Conservation (phyloP, 2,888 invertebrate species). For the Tolmerus cingulatus region DNA sequence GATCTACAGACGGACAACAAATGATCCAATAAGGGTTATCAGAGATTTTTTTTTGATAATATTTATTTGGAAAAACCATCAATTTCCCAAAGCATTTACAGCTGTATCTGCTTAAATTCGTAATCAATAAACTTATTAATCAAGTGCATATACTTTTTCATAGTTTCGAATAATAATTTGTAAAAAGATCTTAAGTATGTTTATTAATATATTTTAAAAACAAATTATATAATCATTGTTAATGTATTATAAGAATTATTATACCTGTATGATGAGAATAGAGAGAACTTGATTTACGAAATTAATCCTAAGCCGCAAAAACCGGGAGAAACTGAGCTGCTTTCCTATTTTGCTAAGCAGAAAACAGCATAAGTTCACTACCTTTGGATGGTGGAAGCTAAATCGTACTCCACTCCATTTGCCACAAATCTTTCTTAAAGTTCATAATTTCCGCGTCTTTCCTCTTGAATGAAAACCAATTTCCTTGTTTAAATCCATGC, state of each 20-base stretch:
- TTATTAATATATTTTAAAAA: too few relatives aligned
- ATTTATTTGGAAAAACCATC: too few relatives aligned
- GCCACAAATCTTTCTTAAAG: background rate
- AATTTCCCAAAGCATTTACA: too few relatives aligned
- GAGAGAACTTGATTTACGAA: background rate
- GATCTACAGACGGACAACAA: too few relatives aligned
- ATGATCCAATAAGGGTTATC: too few relatives aligned
- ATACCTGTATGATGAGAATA: background rate
- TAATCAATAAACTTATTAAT: background rate
- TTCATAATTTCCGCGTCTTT: background rate
- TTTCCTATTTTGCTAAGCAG: background rate
- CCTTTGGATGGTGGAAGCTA: background rate
- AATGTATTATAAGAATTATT: too few relatives aligned
- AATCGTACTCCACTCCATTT: background rate
- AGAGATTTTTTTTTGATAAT: too few relatives aligned
- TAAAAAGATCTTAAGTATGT: too few relatives aligned
- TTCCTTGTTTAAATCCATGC: conserved; percentile 24
- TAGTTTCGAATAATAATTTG: background rate
- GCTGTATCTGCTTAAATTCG: too few relatives aligned
- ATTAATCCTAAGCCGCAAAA: background rate
- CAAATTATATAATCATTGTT: too few relatives aligned
- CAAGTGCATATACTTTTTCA: background rate
- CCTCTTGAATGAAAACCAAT: conserved; percentile 17
- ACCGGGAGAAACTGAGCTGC: background rate
- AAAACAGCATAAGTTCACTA: background rate